Percentiles rank a stretch among this genome's conserved stretches.
phyloP scores from a whole-genome alignment of 1,140 invertebrate genomes.

The Drosophila tristis region DNA sequence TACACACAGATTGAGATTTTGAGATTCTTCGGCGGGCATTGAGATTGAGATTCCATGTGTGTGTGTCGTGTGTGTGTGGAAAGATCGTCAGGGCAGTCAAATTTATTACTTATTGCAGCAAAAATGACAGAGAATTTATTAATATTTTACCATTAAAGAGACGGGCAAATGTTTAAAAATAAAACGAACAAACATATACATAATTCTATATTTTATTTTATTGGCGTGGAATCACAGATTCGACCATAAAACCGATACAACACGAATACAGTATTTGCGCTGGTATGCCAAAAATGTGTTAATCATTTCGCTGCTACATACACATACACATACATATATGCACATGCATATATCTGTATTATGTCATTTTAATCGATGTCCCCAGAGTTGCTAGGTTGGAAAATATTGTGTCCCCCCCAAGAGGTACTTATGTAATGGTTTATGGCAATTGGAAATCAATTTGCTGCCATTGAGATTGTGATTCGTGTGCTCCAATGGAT shows the following conservation, averaged over 20 bases:
- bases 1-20: conserved; percentile 11
- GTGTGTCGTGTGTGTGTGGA: neutral
- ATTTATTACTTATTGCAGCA: conserved; percentile 77
- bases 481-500: conserved; percentile 5
- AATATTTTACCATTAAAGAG: conserved; percentile 72
- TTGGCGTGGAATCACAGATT: conserved; percentile 53
- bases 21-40: neutral
- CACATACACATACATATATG: neutral
- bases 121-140: conserved; percentile 75
- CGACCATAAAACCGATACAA: conserved; percentile 53
- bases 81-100: conserved; percentile 53
- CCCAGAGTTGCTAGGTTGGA: conserved; percentile 31
- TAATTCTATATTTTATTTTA: conserved; percentile 54
- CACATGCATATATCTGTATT: conserved; percentile 33
- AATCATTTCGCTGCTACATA: conserved; percentile 50
- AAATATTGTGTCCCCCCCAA: neutral
- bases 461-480: conserved; percentile 32
- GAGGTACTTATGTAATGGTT: conserved; percentile 58
- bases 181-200: conserved; percentile 48
- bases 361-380: conserved; percentile 53
- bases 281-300: conserved; percentile 71
- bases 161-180: conserved; percentile 70
- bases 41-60: neutral
- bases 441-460: conserved; percentile 54
- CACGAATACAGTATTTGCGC: conserved; percentile 40